Evolutionary conservation across 2,113 vertebrate genomes (phyloP).

Genomic region (Pedetes capensis): DNA sequence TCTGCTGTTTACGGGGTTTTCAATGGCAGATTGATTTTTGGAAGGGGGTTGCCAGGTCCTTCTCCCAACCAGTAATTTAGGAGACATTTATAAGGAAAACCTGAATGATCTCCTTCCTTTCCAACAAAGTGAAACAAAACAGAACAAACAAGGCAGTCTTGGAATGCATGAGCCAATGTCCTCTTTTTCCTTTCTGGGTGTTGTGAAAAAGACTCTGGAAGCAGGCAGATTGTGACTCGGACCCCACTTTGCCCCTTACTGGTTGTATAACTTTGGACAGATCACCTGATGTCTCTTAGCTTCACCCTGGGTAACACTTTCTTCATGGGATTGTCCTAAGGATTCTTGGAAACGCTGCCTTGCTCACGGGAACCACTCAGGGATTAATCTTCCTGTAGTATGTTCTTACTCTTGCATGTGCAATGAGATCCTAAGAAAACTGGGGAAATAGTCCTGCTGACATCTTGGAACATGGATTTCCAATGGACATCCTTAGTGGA

Average conservation of each 20-base stretch:
- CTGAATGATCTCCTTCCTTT: conserved; percentile 35
- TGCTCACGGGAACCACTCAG: background rate
- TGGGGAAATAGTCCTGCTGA: background rate
- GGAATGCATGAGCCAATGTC: background rate
- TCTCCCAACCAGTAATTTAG: background rate
- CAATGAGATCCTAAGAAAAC: background rate
- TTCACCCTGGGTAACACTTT: background rate
- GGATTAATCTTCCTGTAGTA: background rate
- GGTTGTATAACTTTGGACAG: background rate
- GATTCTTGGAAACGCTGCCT: background rate
- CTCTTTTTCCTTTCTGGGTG: background rate
- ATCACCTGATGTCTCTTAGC: background rate
- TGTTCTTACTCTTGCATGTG: background rate
- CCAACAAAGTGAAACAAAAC: background rate
- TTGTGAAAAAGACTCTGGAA: background rate
- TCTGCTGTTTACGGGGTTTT: no score
- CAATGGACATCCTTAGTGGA: background rate
- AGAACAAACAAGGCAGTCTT: background rate
- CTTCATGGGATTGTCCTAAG: background rate
- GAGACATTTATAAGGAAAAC: background rate
- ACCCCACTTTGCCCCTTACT: background rate
- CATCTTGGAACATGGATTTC: background rate
- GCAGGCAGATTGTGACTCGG: background rate
- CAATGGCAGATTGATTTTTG: no score
- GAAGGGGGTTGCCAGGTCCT: no score